Percentiles rank a stretch among this genome's conserved stretches.
These are phyloP conservation scores for Actinia equina DNA, from an alignment of 64 coral and sea anemone genomes.

Conservation along the genomic window DNA sequence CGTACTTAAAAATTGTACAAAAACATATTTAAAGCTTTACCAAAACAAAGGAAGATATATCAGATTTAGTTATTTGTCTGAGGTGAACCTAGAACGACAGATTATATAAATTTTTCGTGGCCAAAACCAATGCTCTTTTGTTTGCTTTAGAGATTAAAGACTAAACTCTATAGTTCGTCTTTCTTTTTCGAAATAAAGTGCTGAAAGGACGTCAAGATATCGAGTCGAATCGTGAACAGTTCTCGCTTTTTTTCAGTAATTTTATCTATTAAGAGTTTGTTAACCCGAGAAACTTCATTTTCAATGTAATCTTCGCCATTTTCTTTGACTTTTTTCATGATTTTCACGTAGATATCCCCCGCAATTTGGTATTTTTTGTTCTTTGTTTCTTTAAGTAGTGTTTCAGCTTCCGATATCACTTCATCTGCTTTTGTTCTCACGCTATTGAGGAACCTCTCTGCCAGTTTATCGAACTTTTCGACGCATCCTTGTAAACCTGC, in stretches of 20 bases:
- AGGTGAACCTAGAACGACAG: too few species aligned
- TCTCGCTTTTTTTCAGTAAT: slow-evolving; percentile 83
- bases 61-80: too few species aligned
- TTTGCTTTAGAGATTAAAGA: not conserved
- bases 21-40: too few species aligned
- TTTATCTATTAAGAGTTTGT: slow-evolving; percentile 90
- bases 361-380: slow-evolving; percentile 58
- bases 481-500: slow-evolving; percentile 74
- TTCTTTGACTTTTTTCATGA: slow-evolving; percentile 96
- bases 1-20: too few species aligned
- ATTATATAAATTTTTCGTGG: not conserved
- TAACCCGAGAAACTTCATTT: slow-evolving; percentile 67
- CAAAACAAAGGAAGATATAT: too few species aligned
- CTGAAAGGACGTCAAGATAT: slow-evolving; percentile 88
- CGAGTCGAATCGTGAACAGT: slow-evolving; percentile 79
- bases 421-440: slow-evolving; percentile 15
- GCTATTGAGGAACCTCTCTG: slow-evolving; percentile 55
- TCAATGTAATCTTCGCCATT: slow-evolving; percentile 82
- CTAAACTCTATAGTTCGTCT: not conserved
- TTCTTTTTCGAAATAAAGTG: slow-evolving; percentile 13
- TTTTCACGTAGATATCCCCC: slow-evolving; percentile 83
- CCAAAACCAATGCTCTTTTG: not conserved
- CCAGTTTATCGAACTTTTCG: slow-evolving; percentile 90
- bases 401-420: slow-evolving; percentile 66
- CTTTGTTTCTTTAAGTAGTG: slow-evolving; percentile 34